Conservation (phyloP, 2,888 invertebrate species). For the Oxystoma pomonae region DNA sequence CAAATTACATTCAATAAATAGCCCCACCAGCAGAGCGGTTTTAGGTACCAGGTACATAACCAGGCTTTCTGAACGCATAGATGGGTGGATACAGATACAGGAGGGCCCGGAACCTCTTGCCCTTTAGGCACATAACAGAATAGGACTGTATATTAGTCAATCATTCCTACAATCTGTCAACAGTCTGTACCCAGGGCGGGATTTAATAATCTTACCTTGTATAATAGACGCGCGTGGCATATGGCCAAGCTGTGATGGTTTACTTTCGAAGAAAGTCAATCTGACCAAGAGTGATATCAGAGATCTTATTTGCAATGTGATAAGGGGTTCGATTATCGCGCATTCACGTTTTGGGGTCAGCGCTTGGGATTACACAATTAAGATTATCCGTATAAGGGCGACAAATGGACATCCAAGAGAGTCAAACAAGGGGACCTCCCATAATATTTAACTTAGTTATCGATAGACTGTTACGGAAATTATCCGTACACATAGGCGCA, state of each 20-base stretch:
- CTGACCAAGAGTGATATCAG: background rate
- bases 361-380: too few species aligned
- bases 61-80: background rate
- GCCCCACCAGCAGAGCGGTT: background rate
- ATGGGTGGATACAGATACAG: background rate
- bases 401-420: background rate
- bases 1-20: background rate
- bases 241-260: background rate
- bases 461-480: background rate
- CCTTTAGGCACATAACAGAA: background rate
- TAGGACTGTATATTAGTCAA: background rate
- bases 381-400: too few species aligned
- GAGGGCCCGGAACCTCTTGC: background rate
- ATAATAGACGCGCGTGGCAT: background rate
- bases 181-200: background rate
- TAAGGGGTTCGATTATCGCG: background rate
- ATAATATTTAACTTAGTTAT: constrained; percentile 8
- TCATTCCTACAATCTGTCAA: background rate
- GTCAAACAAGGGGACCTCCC: constrained; percentile 11
- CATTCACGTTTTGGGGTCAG: background rate
- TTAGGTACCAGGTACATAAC: background rate
- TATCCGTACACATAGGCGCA: constrained; percentile 1
- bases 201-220: background rate
- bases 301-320: background rate
- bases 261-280: background rate